Base-by-base conservation (phyloP, 2,888 invertebrate species). In the Dexiosoma caninum region DNA sequence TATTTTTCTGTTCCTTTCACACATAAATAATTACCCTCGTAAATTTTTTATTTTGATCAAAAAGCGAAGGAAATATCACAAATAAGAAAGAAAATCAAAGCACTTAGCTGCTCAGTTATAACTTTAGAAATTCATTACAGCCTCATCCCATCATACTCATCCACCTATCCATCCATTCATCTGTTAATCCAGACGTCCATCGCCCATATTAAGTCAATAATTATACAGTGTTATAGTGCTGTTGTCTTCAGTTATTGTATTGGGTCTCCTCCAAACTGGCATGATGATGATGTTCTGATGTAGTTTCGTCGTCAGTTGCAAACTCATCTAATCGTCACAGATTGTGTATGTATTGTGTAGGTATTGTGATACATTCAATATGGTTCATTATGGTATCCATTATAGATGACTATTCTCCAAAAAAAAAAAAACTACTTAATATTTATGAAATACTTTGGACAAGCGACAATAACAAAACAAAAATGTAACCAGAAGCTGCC, bases 81-180 rank as follows among this genome's bases (percentile, higher is more conserved):
- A 30, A 21, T n/a, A n/a, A n/a, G n/a, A n/a, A n/a, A n/a, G n/a
- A 16, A 42, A 86, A 85, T 85, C 86, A 85, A 87, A 87, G 87
- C 87, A 87, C 87, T 87, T 87, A 87, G 53, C 74, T 85, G 84
- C 81, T 84, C 84, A 87, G 62, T 71, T 70, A 75, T 51, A 69
- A 75, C 40, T 72, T 72, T 60, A 42, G 62, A 30, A 70, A 57
- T 30, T 35, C 55, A 53, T 60, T 46, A 44, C 19, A 49, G 57
- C 49, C 42, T 57, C 49, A 59, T 64, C 6, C 35, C 30, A 70
- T 40, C 21, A 12, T 40, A 37, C 19, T 19, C 49, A 64, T 42
- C 8, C 27, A 42, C 42, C 27, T 19, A 64, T 46, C 8, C 53
- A 62, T 16, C 30, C 49, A 57, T 49, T 14, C 23, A 40, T 59